phyloP scores from a whole-genome alignment of 2,113 vertebrate species.

The Tachysurus vachellii region DNA sequence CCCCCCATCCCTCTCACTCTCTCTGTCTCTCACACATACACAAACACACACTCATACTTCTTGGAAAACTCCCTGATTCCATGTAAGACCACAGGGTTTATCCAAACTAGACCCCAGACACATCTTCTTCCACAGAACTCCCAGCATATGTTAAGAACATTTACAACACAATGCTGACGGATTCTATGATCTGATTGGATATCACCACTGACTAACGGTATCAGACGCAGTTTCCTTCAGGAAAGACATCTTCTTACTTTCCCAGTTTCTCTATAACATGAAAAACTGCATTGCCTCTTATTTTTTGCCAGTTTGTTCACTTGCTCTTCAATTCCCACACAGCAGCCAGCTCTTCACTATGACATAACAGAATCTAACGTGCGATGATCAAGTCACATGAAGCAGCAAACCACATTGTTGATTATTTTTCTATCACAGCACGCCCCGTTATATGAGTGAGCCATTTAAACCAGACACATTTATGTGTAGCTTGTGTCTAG shows the following conservation, averaged over 20 bases:
- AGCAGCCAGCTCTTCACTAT: background rate
- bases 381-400: background rate
- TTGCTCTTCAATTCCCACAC: background rate
- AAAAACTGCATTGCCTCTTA: background rate
- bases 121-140: background rate
- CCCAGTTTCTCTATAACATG: background rate
- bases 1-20: too few species aligned
- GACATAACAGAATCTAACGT: background rate
- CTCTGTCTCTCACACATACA: constrained; percentile 49
- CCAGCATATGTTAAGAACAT: background rate
- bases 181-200: background rate
- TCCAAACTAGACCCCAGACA: constrained; percentile 17
- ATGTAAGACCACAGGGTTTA: constrained; percentile 53
- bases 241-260: background rate
- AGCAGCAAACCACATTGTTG: background rate
- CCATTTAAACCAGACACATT: background rate
- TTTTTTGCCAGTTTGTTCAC: background rate
- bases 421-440: background rate
- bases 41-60: constrained; percentile 51
- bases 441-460: background rate
- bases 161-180: background rate
- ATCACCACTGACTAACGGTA: background rate
- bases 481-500: background rate
- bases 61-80: constrained; percentile 61
- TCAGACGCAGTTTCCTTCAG: background rate